Evolutionary conservation across 2,797 vertebrate species (phyloP), one percentile per base, ranked within the genome.

Genomic region (Hydrophis major): DNA sequence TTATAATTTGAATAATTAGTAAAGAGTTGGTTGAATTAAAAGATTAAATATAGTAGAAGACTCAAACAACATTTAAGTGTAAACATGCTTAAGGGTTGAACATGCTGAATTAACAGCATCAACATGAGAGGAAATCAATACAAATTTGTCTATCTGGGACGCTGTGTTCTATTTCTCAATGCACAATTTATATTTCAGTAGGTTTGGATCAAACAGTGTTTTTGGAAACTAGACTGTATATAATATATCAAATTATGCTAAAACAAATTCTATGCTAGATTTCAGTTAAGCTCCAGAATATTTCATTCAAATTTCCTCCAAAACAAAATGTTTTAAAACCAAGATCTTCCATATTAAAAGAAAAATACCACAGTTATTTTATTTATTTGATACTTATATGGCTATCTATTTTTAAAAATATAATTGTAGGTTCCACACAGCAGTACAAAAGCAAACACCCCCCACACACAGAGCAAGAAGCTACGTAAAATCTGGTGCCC

Each of bases 311-410:
- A 88, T 18, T 94, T 57, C 56, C 12, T 28, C 0, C n/a, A 22
- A 88, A 6, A 89, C 4, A 92, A 93, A 93, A 50, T 59, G 83
- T 69, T 89, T 92, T 87, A 94, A 95, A 74, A 37, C 92, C 12
- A 91, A 94, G 92, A 94, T 4, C 0, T 1, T 94, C 37, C 91
- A 2, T 69, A 78, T 87, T 14, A 32, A 25, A 56, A 28, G 32
- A 90, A 94, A 78, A 90, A 95, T 32, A 95, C 95, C 16, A 22
- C 1, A 86, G 37, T 56, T 69, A 69, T 69, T 16, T 78, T 42
- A 14, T 74, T 74, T 74, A 74, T 74, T 74, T 74, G 2, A 78
- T 20, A 20, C 37, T 78, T 78, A 22, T 42, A 11, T 42, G 18
- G 37, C 74, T 18, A 78, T 42, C 18, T 37, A 78, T 42, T 22